A percentile compares a stretch with the other conserved stretches of the same genome.
Evolutionary conservation across 2,888 invertebrate species (phyloP).

Genomic region (Pharmacophagus antenor): DNA sequence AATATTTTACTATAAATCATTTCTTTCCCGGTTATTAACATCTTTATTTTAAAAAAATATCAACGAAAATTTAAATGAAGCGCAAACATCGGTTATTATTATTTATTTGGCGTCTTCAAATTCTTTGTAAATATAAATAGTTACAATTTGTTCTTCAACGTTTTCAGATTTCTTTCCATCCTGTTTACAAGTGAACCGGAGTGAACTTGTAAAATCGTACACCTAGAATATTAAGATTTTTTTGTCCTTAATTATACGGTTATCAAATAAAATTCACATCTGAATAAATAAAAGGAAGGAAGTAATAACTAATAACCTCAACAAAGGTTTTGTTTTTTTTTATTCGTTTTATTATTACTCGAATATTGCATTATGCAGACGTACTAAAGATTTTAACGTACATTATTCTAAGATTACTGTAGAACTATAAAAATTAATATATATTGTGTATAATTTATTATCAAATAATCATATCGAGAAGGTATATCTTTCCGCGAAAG

Average conservation of each 20-base stretch:
- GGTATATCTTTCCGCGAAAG: too few relatives aligned
- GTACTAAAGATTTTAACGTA: too few relatives aligned
- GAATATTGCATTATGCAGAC: too few relatives aligned
- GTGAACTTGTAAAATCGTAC: constrained; percentile 67
- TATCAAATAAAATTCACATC: neutral
- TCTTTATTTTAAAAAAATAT: neutral
- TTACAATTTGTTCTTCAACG: neutral
- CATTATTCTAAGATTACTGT: too few relatives aligned
- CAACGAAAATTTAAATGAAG: neutral
- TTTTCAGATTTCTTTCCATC: neutral
- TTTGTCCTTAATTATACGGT: neutral
- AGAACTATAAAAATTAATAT: too few relatives aligned
- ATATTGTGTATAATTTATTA: too few relatives aligned
- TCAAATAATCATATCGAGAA: too few relatives aligned
- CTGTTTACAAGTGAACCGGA: neutral
- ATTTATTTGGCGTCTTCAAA: neutral
- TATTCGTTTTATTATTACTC: too few relatives aligned
- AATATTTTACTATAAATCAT: neutral
- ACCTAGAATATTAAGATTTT: constrained; percentile 46
- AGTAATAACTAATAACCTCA: too few relatives aligned
- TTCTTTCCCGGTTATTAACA: neutral
- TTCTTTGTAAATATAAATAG: neutral
- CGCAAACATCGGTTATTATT: neutral
- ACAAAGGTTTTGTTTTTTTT: too few relatives aligned
- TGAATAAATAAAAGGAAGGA: too few relatives aligned